These are phyloP conservation scores for Strigops habroptila DNA, from an alignment of 2,113 vertebrate species.

Conservation along the genomic window DNA sequence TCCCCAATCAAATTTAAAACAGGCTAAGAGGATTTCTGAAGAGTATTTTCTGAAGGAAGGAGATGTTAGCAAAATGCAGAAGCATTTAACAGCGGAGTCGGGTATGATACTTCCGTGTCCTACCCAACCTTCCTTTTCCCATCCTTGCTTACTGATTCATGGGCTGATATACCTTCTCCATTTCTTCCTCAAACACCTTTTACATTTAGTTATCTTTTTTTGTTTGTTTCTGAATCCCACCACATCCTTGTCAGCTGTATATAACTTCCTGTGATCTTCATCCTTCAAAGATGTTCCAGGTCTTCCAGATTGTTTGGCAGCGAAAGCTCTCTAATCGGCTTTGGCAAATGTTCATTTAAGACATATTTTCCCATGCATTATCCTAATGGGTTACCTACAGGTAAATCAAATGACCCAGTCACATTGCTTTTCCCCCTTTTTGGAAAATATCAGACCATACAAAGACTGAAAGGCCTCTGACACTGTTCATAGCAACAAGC, in stretches of 20 bases:
- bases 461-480: background rate
- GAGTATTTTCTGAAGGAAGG: background rate
- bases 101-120: background rate
- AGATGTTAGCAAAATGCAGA: background rate
- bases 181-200: background rate
- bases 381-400: background rate
- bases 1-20: background rate
- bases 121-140: background rate
- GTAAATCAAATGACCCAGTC: background rate
- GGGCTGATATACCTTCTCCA: background rate
- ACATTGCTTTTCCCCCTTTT: background rate
- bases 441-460: background rate
- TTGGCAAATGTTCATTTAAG: background rate
- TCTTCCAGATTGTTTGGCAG: background rate
- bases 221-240: background rate
- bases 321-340: background rate
- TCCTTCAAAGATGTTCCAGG: background rate
- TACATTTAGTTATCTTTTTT: background rate
- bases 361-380: background rate
- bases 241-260: background rate
- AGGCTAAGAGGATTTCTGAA: background rate
- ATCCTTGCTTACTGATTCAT: background rate
- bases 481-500: background rate
- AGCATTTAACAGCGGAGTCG: background rate
- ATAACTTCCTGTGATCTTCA: background rate